phyloP scores from a whole-genome alignment of 2,113 vertebrate genomes.

The Clarias batrachus region DNA sequence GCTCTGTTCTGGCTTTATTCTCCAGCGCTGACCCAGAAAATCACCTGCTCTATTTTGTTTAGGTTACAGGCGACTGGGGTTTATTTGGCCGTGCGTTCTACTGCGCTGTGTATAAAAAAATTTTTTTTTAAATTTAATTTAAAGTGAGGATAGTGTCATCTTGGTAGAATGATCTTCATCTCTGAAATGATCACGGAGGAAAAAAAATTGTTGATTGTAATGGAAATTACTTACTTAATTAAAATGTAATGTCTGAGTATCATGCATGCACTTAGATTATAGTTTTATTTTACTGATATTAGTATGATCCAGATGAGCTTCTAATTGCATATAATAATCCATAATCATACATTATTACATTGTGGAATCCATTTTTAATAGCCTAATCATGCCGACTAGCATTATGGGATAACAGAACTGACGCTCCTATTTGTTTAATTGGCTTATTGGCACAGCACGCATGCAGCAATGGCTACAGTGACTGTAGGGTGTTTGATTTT shows the following conservation, averaged over 20 bases:
- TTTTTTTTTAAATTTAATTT: too few species aligned
- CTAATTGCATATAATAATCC: not conserved
- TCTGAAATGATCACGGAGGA: not conserved
- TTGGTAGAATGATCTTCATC: not conserved
- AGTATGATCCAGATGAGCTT: not conserved
- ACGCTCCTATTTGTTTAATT: not conserved
- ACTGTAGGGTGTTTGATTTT: not conserved
- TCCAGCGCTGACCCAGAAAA: not conserved
- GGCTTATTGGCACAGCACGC: not conserved
- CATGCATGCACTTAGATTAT: not conserved
- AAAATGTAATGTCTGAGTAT: not conserved
- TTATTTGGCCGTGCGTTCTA: not conserved
- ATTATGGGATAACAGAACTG: not conserved
- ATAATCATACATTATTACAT: not conserved
- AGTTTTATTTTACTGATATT: not conserved
- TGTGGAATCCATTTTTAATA: constrained; percentile 11
- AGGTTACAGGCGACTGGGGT: not conserved
- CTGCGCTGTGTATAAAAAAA: not conserved
- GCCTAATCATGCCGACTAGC: not conserved
- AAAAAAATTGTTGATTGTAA: too few species aligned
- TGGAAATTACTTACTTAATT: not conserved
- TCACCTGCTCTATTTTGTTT: not conserved
- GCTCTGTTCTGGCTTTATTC: constrained; percentile 27
- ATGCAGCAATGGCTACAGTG: not conserved
- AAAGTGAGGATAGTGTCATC: too few species aligned